These are phyloP conservation scores for Mayetiola destructor DNA, from an alignment of 2,888 invertebrate genomes.

Conservation along the genomic window DNA sequence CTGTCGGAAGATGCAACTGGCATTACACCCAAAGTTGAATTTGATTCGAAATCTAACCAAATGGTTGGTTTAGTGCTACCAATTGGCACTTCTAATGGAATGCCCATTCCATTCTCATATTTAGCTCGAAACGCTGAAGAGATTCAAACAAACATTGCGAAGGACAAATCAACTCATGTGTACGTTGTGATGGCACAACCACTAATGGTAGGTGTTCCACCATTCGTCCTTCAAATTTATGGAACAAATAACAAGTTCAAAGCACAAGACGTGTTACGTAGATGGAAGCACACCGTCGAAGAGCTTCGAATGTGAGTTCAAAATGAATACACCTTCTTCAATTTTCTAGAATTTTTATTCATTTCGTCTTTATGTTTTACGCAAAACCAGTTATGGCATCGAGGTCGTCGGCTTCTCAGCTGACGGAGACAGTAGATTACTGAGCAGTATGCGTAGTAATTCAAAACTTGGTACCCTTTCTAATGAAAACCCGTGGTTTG, in stretches of 20 bases:
- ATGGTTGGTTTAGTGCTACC: conserved; percentile 1
- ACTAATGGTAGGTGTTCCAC: neutral
- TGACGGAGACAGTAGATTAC: neutral
- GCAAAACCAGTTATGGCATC: neutral
- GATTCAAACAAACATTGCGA: neutral
- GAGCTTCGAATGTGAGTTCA: neutral
- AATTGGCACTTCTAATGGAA: neutral
- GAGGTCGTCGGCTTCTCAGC: neutral
- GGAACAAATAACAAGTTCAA: neutral
- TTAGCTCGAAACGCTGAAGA: neutral
- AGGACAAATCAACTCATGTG: neutral
- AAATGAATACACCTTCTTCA: neutral
- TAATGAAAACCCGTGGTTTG: neutral
- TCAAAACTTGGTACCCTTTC: neutral
- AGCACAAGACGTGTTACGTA: neutral
- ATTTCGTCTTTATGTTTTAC: too few relatives aligned
- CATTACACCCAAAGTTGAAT: neutral
- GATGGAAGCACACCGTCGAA: neutral
- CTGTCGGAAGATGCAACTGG: neutral
- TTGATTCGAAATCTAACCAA: neutral
- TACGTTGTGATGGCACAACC: neutral
- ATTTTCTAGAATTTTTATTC: neutral
- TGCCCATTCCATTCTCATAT: conserved; percentile 1
- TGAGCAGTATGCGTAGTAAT: neutral
- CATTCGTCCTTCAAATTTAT: neutral